A percentile compares a stretch with the other conserved stretches of the same genome.
phyloP scores from a whole-genome alignment of 2,888 invertebrate species.

The Tubulanus polymorphus region DNA sequence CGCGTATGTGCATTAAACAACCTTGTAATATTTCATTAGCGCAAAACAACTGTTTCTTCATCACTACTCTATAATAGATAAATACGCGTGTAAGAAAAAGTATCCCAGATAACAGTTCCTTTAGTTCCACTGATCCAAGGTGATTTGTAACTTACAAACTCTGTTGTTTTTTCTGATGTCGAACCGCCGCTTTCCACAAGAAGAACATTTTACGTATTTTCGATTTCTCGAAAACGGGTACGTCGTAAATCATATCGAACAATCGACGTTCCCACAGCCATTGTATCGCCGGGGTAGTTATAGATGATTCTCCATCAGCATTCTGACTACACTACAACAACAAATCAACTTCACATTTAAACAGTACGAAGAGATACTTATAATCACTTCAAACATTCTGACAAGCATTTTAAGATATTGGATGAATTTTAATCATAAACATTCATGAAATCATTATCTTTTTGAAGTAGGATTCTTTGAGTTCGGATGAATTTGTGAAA shows the following conservation, averaged over 20 bases:
- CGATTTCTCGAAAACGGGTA: conserved; percentile 46
- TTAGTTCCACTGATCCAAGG: too few relatives aligned
- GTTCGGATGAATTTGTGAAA: too few relatives aligned
- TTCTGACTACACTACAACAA: conserved; percentile 36
- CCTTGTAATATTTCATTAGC: conserved; percentile 51
- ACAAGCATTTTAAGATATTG: too few relatives aligned
- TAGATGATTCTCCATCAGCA: conserved; percentile 1
- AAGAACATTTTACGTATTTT: too few relatives aligned
- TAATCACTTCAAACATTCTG: too few relatives aligned
- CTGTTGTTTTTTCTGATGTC: too few relatives aligned
- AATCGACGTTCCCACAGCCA: conserved; percentile 50
- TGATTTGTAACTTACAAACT: too few relatives aligned
- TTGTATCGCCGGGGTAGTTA: conserved; percentile 39
- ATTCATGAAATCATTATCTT: too few relatives aligned
- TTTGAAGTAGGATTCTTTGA: too few relatives aligned
- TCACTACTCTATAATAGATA: conserved; percentile 24
- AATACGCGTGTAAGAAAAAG: neutral
- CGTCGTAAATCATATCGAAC: conserved; percentile 36
- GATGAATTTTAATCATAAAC: too few relatives aligned
- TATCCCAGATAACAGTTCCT: neutral
- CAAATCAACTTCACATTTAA: neutral
- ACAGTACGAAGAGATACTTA: neutral
- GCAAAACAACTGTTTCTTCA: conserved; percentile 39
- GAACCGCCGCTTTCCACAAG: too few relatives aligned
- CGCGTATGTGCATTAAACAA: conserved; percentile 45